Evolutionary conservation across 2,888 invertebrate species (phyloP), one percentile per base, ranked within the genome.

Genomic region (Drosophila mulleri): DNA sequence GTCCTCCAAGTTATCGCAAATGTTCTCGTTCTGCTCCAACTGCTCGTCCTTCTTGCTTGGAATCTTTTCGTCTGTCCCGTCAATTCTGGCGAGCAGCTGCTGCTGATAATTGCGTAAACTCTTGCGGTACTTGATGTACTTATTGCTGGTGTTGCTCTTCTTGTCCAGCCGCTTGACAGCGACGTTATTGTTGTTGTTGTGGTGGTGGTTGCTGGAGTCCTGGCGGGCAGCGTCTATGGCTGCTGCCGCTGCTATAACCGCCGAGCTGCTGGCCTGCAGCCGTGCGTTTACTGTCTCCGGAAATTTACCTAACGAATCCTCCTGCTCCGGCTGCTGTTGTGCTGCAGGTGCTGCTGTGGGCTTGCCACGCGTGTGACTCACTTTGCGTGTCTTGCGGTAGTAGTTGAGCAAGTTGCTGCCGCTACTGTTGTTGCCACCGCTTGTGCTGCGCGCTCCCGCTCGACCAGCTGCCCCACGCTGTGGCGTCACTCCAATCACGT

Each of bases 361-460:
- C 59, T 87, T 89, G 52, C 57, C 71, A 20, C 80, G 75, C 6
- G 74, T 78, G 37, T 91, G 89, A 72, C 88, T 92, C 58, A 91
- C 80, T 73, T 91, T 91, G 39, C 92, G 91, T 53, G 92, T 93
- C 81, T 92, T 92, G 54, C 92, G 92, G 82, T 92, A 92, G 75
- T 92, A 92, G 70, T 89, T 92, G n/a, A 92, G 82, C 75, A 93
- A 80, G 83, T 91, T 92, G 32, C 82, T 75, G 57, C 83, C 88
- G 63, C 72, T 81, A 42, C 23, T 75, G 42, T 58, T 61, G 32
- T 32, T 32, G 32, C 37, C 50, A n/a, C 50, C 42, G 29, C 47
- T 65, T 37, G 60, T 32, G 57, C 52, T 58, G 20, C 58, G 53
- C 48, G 47, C 56, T 45, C 59, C 52, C 56, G 75, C 58, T n/a